These are phyloP conservation scores for Acronicta aceris DNA, from an alignment of 2,888 invertebrate genomes.

Conservation along the genomic window DNA sequence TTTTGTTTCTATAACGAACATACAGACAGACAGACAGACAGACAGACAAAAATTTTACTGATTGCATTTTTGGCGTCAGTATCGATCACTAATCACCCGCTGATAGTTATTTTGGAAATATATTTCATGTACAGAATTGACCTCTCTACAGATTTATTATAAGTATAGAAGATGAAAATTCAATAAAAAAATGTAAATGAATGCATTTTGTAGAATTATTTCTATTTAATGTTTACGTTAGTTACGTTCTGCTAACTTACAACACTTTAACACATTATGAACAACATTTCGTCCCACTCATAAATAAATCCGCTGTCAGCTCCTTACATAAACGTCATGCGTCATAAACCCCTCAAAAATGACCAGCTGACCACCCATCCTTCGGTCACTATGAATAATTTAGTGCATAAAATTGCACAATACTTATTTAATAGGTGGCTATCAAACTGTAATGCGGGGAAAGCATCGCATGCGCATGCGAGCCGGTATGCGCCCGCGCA, in stretches of 20 bases:
- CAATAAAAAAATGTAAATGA: too few species aligned
- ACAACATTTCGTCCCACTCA: not conserved
- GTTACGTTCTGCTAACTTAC: not conserved
- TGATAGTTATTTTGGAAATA: too few species aligned
- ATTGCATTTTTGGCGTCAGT: too few species aligned
- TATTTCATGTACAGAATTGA: too few species aligned
- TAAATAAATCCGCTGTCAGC: constrained; percentile 4
- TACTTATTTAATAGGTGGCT: constrained; percentile 51
- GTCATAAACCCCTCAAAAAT: constrained; percentile 41
- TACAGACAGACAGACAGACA: too few species aligned
- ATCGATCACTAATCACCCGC: too few species aligned
- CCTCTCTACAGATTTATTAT: too few species aligned
- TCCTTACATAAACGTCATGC: constrained; percentile 43
- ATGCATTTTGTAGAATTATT: too few species aligned
- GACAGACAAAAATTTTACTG: too few species aligned
- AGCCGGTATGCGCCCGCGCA: constrained; percentile 48
- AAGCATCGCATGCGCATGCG: constrained; percentile 61
- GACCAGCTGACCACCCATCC: constrained; percentile 17
- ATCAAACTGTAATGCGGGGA: constrained; percentile 53
- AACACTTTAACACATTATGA: not conserved
- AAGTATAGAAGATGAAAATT: too few species aligned
- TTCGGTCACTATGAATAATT: constrained; percentile 51
- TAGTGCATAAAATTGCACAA: constrained; percentile 38
- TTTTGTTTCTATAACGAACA: too few species aligned
- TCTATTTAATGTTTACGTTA: not conserved